These are phyloP conservation scores for Grantiella picta DNA, from an alignment of 2,113 vertebrate genomes.

Conservation along the genomic window DNA sequence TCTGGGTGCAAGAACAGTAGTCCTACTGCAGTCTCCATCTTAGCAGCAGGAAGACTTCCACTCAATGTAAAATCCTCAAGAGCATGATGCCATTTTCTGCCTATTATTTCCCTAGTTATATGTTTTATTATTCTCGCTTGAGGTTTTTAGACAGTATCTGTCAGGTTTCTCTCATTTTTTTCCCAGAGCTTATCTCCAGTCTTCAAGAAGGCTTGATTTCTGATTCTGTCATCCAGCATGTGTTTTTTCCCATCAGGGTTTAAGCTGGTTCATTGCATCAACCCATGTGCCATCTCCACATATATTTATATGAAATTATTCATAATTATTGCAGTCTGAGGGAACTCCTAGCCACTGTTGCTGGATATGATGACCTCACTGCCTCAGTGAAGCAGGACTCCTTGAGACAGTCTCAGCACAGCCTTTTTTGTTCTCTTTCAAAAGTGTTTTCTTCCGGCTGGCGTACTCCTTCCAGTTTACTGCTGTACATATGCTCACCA, in stretches of 20 bases:
- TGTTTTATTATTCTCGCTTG: background rate
- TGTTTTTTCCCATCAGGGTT: background rate
- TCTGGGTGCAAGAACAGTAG: background rate
- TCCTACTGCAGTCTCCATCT: background rate
- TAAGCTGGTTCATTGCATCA: background rate
- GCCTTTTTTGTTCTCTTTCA: background rate
- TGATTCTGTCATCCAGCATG: background rate
- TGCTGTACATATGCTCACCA: background rate
- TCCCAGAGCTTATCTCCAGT: background rate
- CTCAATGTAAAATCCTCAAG: background rate
- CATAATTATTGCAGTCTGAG: background rate
- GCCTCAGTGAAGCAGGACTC: background rate
- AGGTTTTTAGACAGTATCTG: background rate
- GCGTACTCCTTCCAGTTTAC: background rate
- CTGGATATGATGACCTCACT: rapidly evolving
- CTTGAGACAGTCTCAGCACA: background rate
- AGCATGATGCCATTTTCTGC: background rate
- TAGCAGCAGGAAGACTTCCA: background rate
- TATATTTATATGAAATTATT: background rate
- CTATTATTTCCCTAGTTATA: background rate
- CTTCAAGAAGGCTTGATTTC: background rate
- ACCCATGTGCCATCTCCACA: background rate
- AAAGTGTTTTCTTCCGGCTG: background rate
- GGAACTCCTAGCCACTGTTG: background rate
- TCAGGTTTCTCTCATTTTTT: background rate